Evolutionary conservation across 37 sponge, comb jelly and placozoan species (phyloP).

Genomic region (Aphrocallistes beatrix): DNA sequence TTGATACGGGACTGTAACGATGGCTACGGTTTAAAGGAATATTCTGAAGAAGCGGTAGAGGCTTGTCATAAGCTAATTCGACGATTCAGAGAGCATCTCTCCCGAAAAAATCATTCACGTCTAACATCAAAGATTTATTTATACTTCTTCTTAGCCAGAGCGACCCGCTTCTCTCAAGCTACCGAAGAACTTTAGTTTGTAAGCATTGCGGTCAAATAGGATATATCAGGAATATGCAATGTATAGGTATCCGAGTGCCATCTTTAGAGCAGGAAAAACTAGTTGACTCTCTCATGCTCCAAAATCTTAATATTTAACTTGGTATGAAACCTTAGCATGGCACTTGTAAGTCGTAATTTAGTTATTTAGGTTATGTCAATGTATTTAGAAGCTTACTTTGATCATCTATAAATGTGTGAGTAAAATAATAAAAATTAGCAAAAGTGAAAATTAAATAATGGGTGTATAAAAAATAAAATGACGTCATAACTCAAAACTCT

Average conservation of each 20-base stretch:
- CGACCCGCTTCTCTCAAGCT: neutral
- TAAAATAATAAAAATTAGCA: neutral
- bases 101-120: neutral
- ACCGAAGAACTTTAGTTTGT: neutral
- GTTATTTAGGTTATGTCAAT: too few species aligned
- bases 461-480: neutral
- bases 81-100: neutral
- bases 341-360: too few species aligned
- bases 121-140: neutral
- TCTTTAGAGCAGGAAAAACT: too few species aligned
- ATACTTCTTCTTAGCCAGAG: neutral
- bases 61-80: neutral
- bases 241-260: too few species aligned
- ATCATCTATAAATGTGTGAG: neutral
- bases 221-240: too few species aligned
- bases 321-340: too few species aligned
- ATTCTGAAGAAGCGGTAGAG: neutral
- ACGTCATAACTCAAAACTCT: neutral
- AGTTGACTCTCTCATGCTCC: too few species aligned
- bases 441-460: neutral
- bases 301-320: too few species aligned
- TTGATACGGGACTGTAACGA: neutral
- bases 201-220: neutral
- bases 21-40: neutral
- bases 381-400: neutral